Evolutionary conservation across 1,140 invertebrate genomes (phyloP).

Genomic region (Latrodectus geometricus): DNA sequence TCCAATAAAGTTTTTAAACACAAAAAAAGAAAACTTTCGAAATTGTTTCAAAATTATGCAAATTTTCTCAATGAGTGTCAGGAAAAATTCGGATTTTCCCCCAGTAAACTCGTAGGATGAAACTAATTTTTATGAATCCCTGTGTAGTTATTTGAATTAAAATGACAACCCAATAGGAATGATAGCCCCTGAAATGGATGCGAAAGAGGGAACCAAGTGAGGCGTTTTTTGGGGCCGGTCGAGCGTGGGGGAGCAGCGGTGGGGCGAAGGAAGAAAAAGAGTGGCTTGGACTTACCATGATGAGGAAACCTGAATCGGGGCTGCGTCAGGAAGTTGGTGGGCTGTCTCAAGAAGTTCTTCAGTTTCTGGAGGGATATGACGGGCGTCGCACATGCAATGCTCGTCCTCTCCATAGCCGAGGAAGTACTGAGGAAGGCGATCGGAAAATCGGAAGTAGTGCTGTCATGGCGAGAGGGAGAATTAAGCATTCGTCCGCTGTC

Average conservation of each 20-base stretch:
- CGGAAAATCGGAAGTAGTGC: slow-evolving; percentile 46
- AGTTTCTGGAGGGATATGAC: slow-evolving; percentile 66
- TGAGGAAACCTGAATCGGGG: slow-evolving; percentile 64
- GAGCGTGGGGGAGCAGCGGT: neutral
- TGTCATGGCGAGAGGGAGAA: slow-evolving; percentile 56
- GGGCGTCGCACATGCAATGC: slow-evolving; percentile 63
- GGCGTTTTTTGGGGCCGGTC: no score
- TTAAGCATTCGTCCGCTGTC: slow-evolving; percentile 47
- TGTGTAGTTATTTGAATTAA: no score
- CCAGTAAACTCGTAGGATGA: no score
- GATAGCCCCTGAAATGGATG: no score
- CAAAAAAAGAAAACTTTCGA: no score
- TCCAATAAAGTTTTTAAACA: no score
- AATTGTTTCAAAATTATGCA: no score
- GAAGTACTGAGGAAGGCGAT: slow-evolving; percentile 51
- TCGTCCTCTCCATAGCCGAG: slow-evolving; percentile 49
- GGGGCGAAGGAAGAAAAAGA: neutral
- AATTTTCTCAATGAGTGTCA: neutral
- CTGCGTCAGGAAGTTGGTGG: slow-evolving; percentile 60
- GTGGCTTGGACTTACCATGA: slow-evolving; percentile 51
- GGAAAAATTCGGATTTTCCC: neutral
- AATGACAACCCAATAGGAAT: no score
- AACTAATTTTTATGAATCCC: no score
- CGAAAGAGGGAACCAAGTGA: no score
- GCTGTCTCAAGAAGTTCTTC: slow-evolving; percentile 64